A percentile compares a stretch with the other conserved stretches of the same genome.
Conservation (phyloP, 2,888 invertebrate species). For the Tachina grossa region DNA sequence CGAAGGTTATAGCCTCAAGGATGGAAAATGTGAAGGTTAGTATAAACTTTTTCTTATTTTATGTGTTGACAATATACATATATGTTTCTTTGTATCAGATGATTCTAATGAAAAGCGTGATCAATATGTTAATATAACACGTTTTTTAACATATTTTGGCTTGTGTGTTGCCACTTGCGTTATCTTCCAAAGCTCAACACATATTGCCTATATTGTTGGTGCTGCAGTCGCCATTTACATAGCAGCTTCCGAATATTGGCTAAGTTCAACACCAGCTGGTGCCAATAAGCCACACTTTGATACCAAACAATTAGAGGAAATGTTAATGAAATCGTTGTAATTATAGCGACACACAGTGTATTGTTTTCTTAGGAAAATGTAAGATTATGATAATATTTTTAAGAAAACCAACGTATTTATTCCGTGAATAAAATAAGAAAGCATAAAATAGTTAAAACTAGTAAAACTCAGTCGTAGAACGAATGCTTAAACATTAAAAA, state of each 20-base stretch:
- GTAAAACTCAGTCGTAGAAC: constrained; percentile 10
- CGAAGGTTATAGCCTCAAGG: constrained; percentile 87
- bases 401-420: constrained; percentile 74
- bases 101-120: constrained; percentile 84
- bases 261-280: constrained; percentile 77
- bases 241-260: constrained; percentile 92
- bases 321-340: constrained; percentile 81
- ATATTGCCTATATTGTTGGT: constrained; percentile 90
- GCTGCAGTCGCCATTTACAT: constrained; percentile 92
- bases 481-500: not conserved
- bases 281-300: constrained; percentile 79
- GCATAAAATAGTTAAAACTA: constrained; percentile 7
- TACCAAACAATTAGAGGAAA: constrained; percentile 81
- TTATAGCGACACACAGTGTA: constrained; percentile 33
- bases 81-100: constrained; percentile 78
- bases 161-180: constrained; percentile 93
- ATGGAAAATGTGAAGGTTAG: constrained; percentile 90
- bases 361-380: constrained; percentile 44
- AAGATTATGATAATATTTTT: constrained; percentile 36
- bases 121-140: constrained; percentile 85
- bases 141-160: constrained; percentile 93
- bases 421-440: constrained; percentile 78
- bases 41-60: constrained; percentile 60
- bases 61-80: not conserved
- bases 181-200: constrained; percentile 91